Evolutionary conservation across 2,888 invertebrate species (phyloP).

Genomic region (Drosophila melanosoma): DNA sequence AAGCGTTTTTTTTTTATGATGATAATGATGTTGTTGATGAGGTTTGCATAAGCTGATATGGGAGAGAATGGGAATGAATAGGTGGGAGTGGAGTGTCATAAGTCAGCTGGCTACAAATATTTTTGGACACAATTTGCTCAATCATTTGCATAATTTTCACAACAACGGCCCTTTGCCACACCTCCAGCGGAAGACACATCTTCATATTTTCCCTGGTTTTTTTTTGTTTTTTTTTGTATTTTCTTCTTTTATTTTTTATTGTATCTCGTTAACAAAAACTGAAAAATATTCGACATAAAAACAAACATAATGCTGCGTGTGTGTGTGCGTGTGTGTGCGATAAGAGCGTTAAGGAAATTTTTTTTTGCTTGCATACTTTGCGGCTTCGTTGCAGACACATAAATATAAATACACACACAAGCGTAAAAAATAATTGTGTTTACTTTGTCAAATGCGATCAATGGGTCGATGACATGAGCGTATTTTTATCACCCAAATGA

Average conservation of each 20-base stretch:
- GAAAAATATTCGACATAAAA: slow-evolving; percentile 56
- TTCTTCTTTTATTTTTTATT: slow-evolving; percentile 38
- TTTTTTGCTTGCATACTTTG: slow-evolving; percentile 63
- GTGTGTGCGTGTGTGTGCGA: slow-evolving; percentile 42
- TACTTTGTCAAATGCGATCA: slow-evolving; percentile 75
- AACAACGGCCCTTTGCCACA: slow-evolving; percentile 46
- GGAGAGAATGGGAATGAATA: not conserved
- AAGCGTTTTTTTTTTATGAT: slow-evolving; percentile 13
- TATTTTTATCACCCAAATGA: slow-evolving; percentile 24
- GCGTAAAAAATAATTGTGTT: slow-evolving; percentile 75
- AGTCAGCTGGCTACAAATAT: slow-evolving; percentile 52
- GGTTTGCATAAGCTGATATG: slow-evolving; percentile 4
- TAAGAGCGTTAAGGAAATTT: slow-evolving; percentile 63
- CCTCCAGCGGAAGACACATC: not conserved
- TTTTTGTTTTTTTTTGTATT: slow-evolving; percentile 15
- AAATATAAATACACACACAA: slow-evolving; percentile 3
- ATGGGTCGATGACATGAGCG: slow-evolving; percentile 44
- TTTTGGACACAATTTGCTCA: slow-evolving; percentile 76
- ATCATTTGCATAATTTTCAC: slow-evolving; percentile 78
- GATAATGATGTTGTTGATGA: slow-evolving; percentile 36
- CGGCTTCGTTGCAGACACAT: slow-evolving; percentile 42
- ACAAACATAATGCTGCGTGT: slow-evolving; percentile 52
- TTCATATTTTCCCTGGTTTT: not conserved
- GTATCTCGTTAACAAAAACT: slow-evolving; percentile 64
- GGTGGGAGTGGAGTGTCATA: slow-evolving; percentile 22